Evolutionary conservation across 2,888 invertebrate species (phyloP).

Genomic region (Helleia helle): DNA sequence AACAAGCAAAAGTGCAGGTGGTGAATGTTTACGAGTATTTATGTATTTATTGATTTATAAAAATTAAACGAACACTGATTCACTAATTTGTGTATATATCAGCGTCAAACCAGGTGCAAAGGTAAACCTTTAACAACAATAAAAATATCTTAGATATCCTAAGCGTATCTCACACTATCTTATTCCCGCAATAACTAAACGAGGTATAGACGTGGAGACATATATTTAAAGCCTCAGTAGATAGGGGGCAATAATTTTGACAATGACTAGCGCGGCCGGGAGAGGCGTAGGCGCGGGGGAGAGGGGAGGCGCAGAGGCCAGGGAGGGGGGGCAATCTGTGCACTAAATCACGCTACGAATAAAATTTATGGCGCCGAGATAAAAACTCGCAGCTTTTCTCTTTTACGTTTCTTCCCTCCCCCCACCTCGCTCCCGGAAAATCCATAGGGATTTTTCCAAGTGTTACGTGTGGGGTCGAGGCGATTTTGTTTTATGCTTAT

Average conservation of each 20-base stretch:
- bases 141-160: no score
- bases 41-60: no score
- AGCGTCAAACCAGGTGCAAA: no score
- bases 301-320: conserved; percentile 50
- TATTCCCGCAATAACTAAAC: background rate
- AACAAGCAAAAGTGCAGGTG: no score
- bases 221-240: conserved; percentile 73
- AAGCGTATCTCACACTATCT: background rate
- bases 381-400: conserved; percentile 77
- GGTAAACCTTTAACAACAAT: no score
- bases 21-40: no score
- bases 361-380: conserved; percentile 76
- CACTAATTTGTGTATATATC: no score
- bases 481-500: conserved; percentile 74
- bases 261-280: conserved; percentile 73
- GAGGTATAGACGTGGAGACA: conserved; percentile 60
- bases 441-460: conserved; percentile 74
- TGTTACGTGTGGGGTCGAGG: conserved; percentile 70
- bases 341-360: conserved; percentile 76
- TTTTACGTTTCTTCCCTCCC: conserved; percentile 71
- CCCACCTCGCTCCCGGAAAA: conserved; percentile 55
- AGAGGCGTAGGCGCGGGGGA: conserved; percentile 67
- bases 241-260: conserved; percentile 75
- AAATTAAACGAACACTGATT: no score
- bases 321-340: conserved; percentile 75